Evolutionary conservation across 2,113 vertebrate species (phyloP), one percentile per base, ranked within the genome.

Genomic region (Boleophthalmus pectinirostris): DNA sequence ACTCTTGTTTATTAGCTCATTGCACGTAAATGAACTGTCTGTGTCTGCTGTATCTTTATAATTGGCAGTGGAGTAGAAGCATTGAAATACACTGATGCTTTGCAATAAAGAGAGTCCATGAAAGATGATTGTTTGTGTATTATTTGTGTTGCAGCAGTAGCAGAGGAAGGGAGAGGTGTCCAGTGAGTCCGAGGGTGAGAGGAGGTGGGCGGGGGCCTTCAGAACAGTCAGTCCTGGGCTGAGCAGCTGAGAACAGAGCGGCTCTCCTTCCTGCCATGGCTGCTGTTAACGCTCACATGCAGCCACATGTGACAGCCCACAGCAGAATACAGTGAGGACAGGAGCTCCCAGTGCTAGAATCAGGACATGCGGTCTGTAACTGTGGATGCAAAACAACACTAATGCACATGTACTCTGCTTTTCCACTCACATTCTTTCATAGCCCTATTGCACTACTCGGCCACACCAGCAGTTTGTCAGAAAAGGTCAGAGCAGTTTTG

Each of bases 271-370:
- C 72, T 84, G 79, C 75, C 63, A 60, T 47, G 73, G 82, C 81
- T 83, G 80, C 79, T 85, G 73, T 60, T 69, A 82, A 74, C 58
- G 70, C 88, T 92, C 91, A 91, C 91, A 91, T 90, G 91, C 85
- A 85, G 72, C 70, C 81, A 79, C 91, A 92, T 91, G 91, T 92
- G 91, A 89, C 80, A 73, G 74, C 58, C 80, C 79, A 75, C 75
- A 85, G 81, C 82, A 79, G 76, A 80, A 57, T 20, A 54, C 79
- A 68, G 72, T 73, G 66, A n/a, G 64, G 7, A 66, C 64, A 46
- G 81, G 63, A 77, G 29, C 78, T 79, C 63, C 1, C 74, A 61
- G 43, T 65, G 65, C 57, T 61, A 82, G 51, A 78, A 68, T 77
- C 82, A 80, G 82, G 78, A 76, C 70, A 66, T 81, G 81, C 75